A percentile compares a stretch with the other conserved stretches of the same genome.
These are phyloP conservation scores for Thymelicus lineola DNA, from an alignment of 2,888 invertebrate species.

Conservation along the genomic window DNA sequence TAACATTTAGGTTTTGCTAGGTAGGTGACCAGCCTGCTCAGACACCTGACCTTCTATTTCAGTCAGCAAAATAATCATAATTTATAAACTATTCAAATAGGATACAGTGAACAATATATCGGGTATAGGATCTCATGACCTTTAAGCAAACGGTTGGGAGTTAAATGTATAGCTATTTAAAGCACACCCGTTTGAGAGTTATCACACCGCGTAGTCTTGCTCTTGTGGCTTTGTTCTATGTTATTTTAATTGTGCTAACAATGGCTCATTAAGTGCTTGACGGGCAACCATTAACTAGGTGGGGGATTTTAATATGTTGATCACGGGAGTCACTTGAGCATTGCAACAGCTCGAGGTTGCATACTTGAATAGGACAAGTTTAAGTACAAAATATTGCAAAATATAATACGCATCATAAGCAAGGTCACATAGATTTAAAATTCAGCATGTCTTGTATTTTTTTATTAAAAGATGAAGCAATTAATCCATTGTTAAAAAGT, in stretches of 20 bases:
- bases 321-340: slow-evolving; percentile 8
- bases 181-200: slow-evolving; percentile 2
- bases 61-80: background rate
- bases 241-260: slow-evolving; percentile 75
- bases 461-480: no score
- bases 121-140: slow-evolving; percentile 33
- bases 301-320: slow-evolving; percentile 39
- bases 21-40: background rate
- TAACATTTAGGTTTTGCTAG: background rate
- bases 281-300: slow-evolving; percentile 53
- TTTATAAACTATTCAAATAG: background rate
- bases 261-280: slow-evolving; percentile 65
- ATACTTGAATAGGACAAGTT: background rate
- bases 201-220: slow-evolving; percentile 60
- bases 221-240: slow-evolving; percentile 61
- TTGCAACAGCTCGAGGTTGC: slow-evolving; percentile 7
- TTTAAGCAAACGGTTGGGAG: slow-evolving; percentile 14
- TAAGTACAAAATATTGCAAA: background rate
- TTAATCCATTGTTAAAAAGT: no score
- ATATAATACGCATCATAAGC: no score
- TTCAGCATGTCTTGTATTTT: no score
- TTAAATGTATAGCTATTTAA: slow-evolving; percentile 13
- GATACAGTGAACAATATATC: slow-evolving; percentile 9
- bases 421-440: no score
- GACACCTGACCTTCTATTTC: background rate